phyloP scores from a whole-genome alignment of 2,888 invertebrate species.

The Ctenicera cuprea region DNA sequence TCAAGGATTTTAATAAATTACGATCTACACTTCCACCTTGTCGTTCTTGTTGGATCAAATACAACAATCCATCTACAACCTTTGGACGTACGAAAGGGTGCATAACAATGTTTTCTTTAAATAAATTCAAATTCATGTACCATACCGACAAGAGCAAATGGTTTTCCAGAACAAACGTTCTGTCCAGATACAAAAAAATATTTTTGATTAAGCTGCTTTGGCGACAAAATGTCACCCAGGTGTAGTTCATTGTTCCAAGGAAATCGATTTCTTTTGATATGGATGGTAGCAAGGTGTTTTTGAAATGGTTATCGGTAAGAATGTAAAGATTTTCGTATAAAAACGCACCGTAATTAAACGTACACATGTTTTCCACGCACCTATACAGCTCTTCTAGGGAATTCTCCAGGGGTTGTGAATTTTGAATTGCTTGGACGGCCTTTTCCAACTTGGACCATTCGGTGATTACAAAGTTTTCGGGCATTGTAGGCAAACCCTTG shows the following conservation, averaged over 20 bases:
- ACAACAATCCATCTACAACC: slow-evolving; percentile 91
- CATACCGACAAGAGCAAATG: slow-evolving; percentile 94
- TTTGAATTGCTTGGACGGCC: slow-evolving; percentile 52
- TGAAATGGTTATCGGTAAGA: slow-evolving; percentile 88
- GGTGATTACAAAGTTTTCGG: slow-evolving; percentile 24
- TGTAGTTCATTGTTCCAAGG: slow-evolving; percentile 90
- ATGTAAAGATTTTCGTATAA: slow-evolving; percentile 90
- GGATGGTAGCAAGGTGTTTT: slow-evolving; percentile 89
- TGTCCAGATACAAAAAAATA: slow-evolving; percentile 96
- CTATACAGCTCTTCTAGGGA: slow-evolving; percentile 95
- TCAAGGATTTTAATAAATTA: slow-evolving; percentile 90
- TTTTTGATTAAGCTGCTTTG: slow-evolving; percentile 98
- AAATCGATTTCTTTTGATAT: slow-evolving; percentile 90
- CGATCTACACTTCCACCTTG: slow-evolving; percentile 92
- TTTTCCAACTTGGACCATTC: slow-evolving; percentile 51
- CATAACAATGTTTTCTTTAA: slow-evolving; percentile 92
- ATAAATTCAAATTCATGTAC: slow-evolving; percentile 96
- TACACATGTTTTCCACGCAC: slow-evolving; percentile 97
- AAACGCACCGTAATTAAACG: slow-evolving; percentile 91
- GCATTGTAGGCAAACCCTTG: slow-evolving; percentile 24
- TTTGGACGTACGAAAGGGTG: slow-evolving; percentile 89
- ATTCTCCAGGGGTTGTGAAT: slow-evolving; percentile 69
- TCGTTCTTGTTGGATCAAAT: slow-evolving; percentile 92
- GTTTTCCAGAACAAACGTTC: slow-evolving; percentile 95
- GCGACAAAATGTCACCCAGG: slow-evolving; percentile 95